Evolutionary conservation across 1,140 invertebrate genomes (phyloP), one percentile per base, ranked within the genome.

Genomic region (Pemphigus obesinymphae): DNA sequence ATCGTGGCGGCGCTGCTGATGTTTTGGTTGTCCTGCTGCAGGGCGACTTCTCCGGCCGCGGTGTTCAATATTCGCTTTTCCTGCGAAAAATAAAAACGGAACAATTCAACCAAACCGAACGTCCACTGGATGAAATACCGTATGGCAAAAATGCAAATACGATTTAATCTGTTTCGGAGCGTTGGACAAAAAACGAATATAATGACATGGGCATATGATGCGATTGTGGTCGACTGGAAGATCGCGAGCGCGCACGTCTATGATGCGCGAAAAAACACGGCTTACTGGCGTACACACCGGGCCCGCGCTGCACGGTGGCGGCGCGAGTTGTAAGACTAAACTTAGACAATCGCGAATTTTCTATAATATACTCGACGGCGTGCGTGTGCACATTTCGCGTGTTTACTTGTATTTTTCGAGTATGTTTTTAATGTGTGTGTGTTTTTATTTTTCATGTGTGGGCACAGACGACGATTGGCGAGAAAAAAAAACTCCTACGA

Each of bases 21-120:
- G 84, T 93, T 94, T 85, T 93, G 93, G 82, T 90, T 92, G 86
- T 96, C 94, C 86, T 96, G 92, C 85, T 95, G 93, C 40, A n/a
- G 50, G 34, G 2, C 26, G 43, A 20, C 23, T 15, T 29, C 53
- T 20, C 34, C 55, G 17, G 37, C 1, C 11, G 15, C 37, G 8
- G 55, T 1, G 8, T 23, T 26, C 43, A 58, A 17, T 10, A 50
- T 37, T 23, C 10, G 29, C 37, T 34, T 76, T 37, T 76, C 13
- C 31, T 40, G 50, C 7, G 45, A 11, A 17, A 34, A 78, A 34
- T 13, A 23, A 37, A 40, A 78, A 23, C 34, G 40, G 26, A 73
- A 78, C 37, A 40, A 40, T 5, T 48, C 29, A 75, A n/a, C 20
- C 26, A 70, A 26, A 43, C 34, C 20, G n/a, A 40, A 29, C 20